Percentiles rank a stretch among this genome's conserved stretches.
These are phyloP conservation scores for Ceratina calcarata DNA, from an alignment of 1,140 invertebrate genomes.

Conservation along the genomic window DNA sequence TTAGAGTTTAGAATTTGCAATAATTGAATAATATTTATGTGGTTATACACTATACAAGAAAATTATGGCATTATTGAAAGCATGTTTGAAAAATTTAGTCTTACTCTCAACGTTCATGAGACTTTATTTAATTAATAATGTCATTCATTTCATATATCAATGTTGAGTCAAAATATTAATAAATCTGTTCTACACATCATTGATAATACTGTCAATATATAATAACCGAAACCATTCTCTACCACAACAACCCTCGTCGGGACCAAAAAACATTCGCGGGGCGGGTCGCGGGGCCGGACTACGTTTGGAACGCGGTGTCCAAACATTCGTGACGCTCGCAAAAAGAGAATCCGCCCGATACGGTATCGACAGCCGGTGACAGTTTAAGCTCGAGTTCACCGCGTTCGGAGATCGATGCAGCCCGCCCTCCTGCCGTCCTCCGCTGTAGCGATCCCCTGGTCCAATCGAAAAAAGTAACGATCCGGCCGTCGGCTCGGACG, in stretches of 20 bases:
- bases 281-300: background rate
- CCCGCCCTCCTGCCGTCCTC: background rate
- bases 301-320: background rate
- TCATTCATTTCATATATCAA: too few relatives aligned
- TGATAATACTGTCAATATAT: too few relatives aligned
- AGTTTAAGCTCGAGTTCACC: conserved; percentile 42
- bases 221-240: too few relatives aligned
- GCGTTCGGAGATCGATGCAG: conserved; percentile 45
- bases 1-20: too few relatives aligned
- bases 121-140: too few relatives aligned
- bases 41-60: too few relatives aligned
- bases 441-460: conserved; percentile 7
- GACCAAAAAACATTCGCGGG: background rate
- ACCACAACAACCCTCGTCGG: background rate
- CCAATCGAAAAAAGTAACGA: conserved; percentile 32
- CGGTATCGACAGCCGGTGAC: conserved; percentile 41
- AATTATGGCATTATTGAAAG: too few relatives aligned
- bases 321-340: conserved; percentile 31
- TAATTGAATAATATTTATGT: too few relatives aligned
- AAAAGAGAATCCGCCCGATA: conserved; percentile 16
- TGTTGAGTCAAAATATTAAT: too few relatives aligned
- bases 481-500: background rate
- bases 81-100: too few relatives aligned
- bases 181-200: too few relatives aligned
- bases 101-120: too few relatives aligned